Evolutionary conservation across 2,888 invertebrate species (phyloP).

Genomic region (Oscheius sp.): DNA sequence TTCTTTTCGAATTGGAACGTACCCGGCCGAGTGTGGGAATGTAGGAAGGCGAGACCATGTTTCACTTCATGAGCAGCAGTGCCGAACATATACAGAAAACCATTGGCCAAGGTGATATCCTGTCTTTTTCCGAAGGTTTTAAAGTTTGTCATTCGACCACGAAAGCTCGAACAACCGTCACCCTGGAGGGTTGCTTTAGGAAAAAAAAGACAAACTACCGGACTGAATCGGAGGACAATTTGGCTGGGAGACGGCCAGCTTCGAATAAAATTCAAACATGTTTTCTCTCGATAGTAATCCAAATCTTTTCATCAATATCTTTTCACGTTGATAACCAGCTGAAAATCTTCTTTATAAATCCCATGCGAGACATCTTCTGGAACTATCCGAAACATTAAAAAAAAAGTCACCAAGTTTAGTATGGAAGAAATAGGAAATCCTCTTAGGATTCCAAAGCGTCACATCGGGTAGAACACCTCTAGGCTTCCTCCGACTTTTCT

Average conservation of each 20-base stretch:
- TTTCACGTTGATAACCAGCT: neutral
- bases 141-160: too few species aligned
- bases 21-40: constrained; percentile 52
- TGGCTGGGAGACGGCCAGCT: neutral
- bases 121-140: too few species aligned
- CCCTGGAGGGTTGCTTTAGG: too few species aligned
- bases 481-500: neutral
- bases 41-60: constrained; percentile 54
- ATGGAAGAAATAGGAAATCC: constrained; percentile 2
- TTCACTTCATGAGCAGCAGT: constrained; percentile 51
- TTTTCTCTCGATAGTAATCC: neutral
- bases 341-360: neutral
- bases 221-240: neutral
- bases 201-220: too few species aligned
- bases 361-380: too few species aligned
- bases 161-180: too few species aligned
- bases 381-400: too few species aligned
- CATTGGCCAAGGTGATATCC: too few species aligned
- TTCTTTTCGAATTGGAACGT: too few species aligned
- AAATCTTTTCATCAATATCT: constrained; percentile 4
- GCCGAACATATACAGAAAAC: too few species aligned
- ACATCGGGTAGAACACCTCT: neutral
- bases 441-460: constrained; percentile 5
- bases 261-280: constrained; percentile 6
- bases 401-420: too few species aligned